Percentiles rank a stretch among this genome's conserved stretches.
Conservation (phyloP, 2,888 invertebrate genomes). For the Nomada lathburiana region DNA sequence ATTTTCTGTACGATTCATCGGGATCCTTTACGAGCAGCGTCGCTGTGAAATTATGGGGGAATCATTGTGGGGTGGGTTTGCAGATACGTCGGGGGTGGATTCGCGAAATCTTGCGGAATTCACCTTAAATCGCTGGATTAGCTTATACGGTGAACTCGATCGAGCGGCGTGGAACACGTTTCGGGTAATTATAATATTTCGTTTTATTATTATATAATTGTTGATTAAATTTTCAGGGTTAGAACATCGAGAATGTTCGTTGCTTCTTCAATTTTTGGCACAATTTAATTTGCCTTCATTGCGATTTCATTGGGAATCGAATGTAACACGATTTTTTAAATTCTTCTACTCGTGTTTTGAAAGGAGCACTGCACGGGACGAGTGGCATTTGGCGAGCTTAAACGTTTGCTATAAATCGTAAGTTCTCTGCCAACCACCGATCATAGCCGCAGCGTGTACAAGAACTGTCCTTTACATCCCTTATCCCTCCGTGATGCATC, state of each 20-base stretch:
- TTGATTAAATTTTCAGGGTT: too few relatives aligned
- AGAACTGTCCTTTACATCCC: constrained; percentile 7
- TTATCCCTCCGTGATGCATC: constrained; percentile 1
- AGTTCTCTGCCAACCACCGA: background rate
- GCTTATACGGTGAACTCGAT: constrained; percentile 5
- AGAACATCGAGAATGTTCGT: too few relatives aligned
- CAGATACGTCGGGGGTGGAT: background rate
- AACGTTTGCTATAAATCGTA: background rate
- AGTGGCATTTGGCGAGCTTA: background rate
- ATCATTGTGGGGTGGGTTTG: background rate
- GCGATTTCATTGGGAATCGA: too few relatives aligned
- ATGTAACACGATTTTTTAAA: too few relatives aligned
- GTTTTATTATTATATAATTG: too few relatives aligned
- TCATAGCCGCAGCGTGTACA: background rate
- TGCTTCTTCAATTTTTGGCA: too few relatives aligned
- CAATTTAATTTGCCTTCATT: too few relatives aligned
- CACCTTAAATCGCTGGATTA: background rate
- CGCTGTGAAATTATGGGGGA: background rate
- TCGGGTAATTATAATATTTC: background rate
- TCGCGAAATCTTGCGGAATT: background rate
- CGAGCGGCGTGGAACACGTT: background rate
- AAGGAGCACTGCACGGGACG: background rate
- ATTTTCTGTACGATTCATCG: background rate
- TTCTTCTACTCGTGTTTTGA: background rate
- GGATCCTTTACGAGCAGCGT: constrained; percentile 9